Conservation (phyloP, 2,888 invertebrate species). For the Ophion costatus region DNA sequence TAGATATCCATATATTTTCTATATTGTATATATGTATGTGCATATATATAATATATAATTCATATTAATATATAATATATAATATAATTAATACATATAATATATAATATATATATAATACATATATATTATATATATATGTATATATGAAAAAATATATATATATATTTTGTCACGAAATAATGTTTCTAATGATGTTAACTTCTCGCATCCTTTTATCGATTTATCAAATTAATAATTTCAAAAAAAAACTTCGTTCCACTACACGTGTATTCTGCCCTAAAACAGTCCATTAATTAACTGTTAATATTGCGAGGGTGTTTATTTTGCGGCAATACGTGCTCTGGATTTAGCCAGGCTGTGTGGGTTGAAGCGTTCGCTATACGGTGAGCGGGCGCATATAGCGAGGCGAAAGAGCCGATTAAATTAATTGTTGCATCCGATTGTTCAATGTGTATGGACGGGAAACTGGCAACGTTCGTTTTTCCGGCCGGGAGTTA, state of each 20-base stretch:
- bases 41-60: too few relatives aligned
- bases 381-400: neutral
- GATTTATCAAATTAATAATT: constrained; percentile 31
- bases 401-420: neutral
- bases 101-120: too few relatives aligned
- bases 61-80: too few relatives aligned
- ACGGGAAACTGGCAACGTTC: constrained; percentile 8
- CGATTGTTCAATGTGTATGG: neutral
- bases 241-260: constrained; percentile 5
- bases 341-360: neutral
- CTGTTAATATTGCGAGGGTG: neutral
- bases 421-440: constrained; percentile 24
- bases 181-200: neutral
- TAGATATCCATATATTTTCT: too few relatives aligned
- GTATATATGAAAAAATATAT: too few relatives aligned
- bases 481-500: neutral
- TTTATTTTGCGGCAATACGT: neutral
- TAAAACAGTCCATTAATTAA: constrained; percentile 12
- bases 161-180: constrained; percentile 2
- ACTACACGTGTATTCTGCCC: neutral
- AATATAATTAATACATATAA: too few relatives aligned
- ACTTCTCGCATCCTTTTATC: constrained; percentile 14
- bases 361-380: neutral
- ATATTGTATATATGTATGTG: too few relatives aligned
- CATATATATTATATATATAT: too few relatives aligned